Conservation (phyloP, 2,888 invertebrate species). For the Polydesmus complanatus region DNA sequence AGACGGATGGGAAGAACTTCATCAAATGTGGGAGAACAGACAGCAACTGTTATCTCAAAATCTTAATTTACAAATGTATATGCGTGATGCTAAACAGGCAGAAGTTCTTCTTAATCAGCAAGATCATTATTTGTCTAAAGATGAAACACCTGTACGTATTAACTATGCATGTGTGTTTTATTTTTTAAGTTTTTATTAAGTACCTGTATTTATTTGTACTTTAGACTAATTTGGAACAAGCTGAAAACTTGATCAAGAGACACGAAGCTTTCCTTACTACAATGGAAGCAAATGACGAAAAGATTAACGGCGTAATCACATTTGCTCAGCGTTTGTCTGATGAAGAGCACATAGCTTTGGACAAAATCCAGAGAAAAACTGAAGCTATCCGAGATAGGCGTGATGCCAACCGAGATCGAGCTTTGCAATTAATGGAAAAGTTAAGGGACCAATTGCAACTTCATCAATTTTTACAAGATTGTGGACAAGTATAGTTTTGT, state of each 20-base stretch:
- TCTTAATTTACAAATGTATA: conserved; percentile 84
- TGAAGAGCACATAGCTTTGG: conserved; percentile 88
- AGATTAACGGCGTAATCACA: conserved; percentile 89
- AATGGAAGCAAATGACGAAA: conserved; percentile 99
- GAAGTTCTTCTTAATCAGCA: conserved; percentile 96
- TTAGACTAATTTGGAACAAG: conserved; percentile 75
- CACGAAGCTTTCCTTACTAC: conserved; percentile 98
- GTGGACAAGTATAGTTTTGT: conserved; percentile 51
- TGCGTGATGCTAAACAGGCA: conserved; percentile 92
- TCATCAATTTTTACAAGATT: conserved; percentile 87
- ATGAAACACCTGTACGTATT: conserved; percentile 67
- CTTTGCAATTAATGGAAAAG: conserved; percentile 78
- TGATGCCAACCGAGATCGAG: conserved; percentile 77
- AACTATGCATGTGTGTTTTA: conserved; percentile 8
- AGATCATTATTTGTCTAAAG: conserved; percentile 92
- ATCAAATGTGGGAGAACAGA: conserved; percentile 99
- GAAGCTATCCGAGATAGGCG: conserved; percentile 84
- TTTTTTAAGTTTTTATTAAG: background rate
- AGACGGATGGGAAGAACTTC: conserved; percentile 97
- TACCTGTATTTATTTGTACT: conserved; percentile 15
- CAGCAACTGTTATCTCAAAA: conserved; percentile 89
- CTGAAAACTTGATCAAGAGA: conserved; percentile 89
- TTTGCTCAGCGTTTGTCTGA: conserved; percentile 82
- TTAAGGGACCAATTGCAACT: conserved; percentile 85
- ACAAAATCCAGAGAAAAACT: conserved; percentile 91